phyloP scores from a whole-genome alignment of 2,888 invertebrate species.

The Chrysolina americana region DNA sequence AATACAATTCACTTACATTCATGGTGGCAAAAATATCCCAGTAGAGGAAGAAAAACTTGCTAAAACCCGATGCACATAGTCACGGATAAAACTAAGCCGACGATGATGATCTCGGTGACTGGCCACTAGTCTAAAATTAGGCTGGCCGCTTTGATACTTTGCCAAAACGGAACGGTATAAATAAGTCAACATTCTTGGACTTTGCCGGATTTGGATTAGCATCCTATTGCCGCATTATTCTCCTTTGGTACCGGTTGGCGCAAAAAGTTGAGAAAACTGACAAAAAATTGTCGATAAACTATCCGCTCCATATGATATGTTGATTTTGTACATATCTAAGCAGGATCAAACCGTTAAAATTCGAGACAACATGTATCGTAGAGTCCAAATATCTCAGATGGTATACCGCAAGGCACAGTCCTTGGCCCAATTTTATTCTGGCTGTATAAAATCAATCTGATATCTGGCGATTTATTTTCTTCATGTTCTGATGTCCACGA shows the following conservation, averaged over 20 bases:
- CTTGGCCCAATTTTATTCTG: no score
- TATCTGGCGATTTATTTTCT: no score
- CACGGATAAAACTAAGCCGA: conserved; percentile 57
- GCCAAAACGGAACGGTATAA: conserved; percentile 62
- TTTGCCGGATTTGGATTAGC: conserved; percentile 22
- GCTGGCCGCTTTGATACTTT: conserved; percentile 61
- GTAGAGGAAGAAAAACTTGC: conserved; percentile 43
- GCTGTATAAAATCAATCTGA: no score
- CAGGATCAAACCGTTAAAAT: no score
- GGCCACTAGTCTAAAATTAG: conserved; percentile 63
- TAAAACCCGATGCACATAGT: conserved; percentile 58
- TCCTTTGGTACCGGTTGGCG: background rate
- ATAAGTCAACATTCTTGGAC: conserved; percentile 54
- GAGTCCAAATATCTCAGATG: no score
- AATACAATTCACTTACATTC: conserved; percentile 57
- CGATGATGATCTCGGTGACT: conserved; percentile 53
- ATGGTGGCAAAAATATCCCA: conserved; percentile 51
- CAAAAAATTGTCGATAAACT: no score
- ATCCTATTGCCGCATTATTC: background rate
- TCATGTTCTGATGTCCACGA: no score
- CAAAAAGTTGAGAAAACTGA: no score
- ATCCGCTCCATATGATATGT: no score
- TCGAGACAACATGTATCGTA: no score
- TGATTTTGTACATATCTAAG: no score
- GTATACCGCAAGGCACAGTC: no score